Evolutionary conservation across 2,797 vertebrate genomes (phyloP), one percentile per base, ranked within the genome.

Genomic region (Sarcophilus harrisii): DNA sequence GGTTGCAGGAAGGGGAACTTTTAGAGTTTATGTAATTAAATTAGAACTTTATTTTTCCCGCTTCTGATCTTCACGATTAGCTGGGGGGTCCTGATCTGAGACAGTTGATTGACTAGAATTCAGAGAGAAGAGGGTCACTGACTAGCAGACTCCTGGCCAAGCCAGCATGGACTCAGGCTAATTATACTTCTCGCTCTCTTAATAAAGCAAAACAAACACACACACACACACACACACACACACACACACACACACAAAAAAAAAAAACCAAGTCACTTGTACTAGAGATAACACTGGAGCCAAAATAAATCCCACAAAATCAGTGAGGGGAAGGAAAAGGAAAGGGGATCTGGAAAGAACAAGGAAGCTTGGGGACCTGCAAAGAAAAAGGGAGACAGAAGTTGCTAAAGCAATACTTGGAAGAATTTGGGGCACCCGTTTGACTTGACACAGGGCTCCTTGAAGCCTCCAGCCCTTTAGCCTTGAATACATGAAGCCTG

Each of bases 11-110:
- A 29, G 12, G 32, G 27, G n/a, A 94, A 57, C 0, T 45, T 58
- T 94, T 93, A 14, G 28, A 91, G 91, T 45, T 94, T 62, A 91
- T 28, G 29, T 95, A 95, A 96, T 93, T 91, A 95, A 52, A 93
- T 73, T 28, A 38, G 90, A 92, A 96, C 38, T 96, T 93, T 29
- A 81, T 95, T 93, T 90, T 45, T 28, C 29, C 89, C 57, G 96
- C 58, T 32, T 96, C 57, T 93, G 95, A 94, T 97, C 93, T 49
- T 89, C 92, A 9, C 81, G 21, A 49, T 87, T 87, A 87, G 24
- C 38, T 11, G 38, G 45, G 24, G 73, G 38, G 2, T 57, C 29
- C 3, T 57, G 92, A 93, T 95, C 94, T 29, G 87, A 89, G 93
- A 90, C 54, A 32, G 66, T 54, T 8, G 21, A 28, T 58, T 57